Base-by-base conservation (phyloP, 2,888 invertebrate genomes). In the Crossocerus cetratus region DNA sequence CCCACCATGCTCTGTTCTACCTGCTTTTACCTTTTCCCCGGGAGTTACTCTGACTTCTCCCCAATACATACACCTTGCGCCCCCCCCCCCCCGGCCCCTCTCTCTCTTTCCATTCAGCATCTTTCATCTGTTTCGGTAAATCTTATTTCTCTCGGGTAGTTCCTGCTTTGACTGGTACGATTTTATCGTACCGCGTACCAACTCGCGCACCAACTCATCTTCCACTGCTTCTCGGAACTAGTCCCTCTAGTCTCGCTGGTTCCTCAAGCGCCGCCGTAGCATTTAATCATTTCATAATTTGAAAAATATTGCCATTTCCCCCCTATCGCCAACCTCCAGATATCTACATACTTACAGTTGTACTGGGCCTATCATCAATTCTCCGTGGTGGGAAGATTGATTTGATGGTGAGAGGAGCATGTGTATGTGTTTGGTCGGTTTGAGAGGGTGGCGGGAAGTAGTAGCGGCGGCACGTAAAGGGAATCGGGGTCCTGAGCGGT, bases 1-100 rank as follows among this genome's bases (percentile, higher is more conserved):
- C 78, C 82, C 81, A 79, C 74, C 80, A 76, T 82, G 5, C 8
- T 78, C 74, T 72, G 20, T 71, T 65, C 83, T 80, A 82, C 82
- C 79, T 83, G 81, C 81, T 79, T 81, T 80, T 81, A 76, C 72
- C 74, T 42, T 59, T 59, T 53, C 69, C 80, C 76, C 60, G 68
- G 43, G 63, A 45, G 13, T 58, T 32, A 32, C 32, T 5, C 2
- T 32, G 32, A 32, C 32, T 32, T 32, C 55, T 49, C 55, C n/a
- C 58, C 44, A 56, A n/a, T 45, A 22, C 13, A n/a, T 45, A 22
- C 13, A 21, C 58, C 20, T 49, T 53, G 53, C 21, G 53, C 18
- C 43, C 57, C 32, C 5, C 23, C 32, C 18, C 23, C 20, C 42
- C 60, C 22, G 11, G 32, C 5, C 18, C 13, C n/a, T 32, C n/a